Conservation (phyloP, 2,797 vertebrate genomes). For the Tachyglossus aculeatus region DNA sequence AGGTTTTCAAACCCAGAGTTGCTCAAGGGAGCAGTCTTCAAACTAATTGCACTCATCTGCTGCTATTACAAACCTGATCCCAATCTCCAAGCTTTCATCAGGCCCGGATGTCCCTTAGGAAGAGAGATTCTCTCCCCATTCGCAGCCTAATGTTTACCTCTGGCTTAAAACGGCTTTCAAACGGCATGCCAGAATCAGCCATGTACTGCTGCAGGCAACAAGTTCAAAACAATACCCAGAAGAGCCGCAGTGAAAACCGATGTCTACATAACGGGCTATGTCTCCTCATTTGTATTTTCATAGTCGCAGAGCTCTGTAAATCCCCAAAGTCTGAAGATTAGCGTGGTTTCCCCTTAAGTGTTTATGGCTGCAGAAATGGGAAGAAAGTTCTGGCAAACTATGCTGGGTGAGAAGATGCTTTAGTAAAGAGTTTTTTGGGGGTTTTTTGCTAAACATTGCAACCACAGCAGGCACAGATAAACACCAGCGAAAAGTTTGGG, state of each 20-base stretch:
- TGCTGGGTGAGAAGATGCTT: too few species aligned
- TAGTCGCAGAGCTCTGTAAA: too few species aligned
- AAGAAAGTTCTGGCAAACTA: too few species aligned
- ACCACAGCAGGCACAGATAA: too few species aligned
- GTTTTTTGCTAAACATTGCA: too few species aligned
- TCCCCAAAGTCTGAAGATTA: too few species aligned
- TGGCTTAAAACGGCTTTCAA: conserved; percentile 41
- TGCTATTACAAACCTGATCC: conserved; percentile 10
- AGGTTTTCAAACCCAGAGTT: conserved; percentile 25
- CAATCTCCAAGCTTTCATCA: conserved; percentile 22
- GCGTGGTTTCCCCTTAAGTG: not conserved
- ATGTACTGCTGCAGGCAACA: conserved; percentile 19
- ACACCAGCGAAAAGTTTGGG: too few species aligned
- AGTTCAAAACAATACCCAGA: not conserved
- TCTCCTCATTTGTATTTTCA: not conserved
- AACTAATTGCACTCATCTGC: conserved; percentile 1
- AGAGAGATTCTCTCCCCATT: not conserved
- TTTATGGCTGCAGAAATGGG: not conserved
- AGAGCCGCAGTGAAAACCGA: not conserved
- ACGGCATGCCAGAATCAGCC: conserved; percentile 8
- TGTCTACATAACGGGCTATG: not conserved
- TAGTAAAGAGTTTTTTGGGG: too few species aligned
- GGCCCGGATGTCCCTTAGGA: conserved; percentile 4
- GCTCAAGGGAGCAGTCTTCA: not conserved
- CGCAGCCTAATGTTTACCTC: conserved; percentile 28